A percentile compares a stretch with the other conserved stretches of the same genome.
Conservation (phyloP, 2,888 invertebrate species). For the Oxycera nigricornis region DNA sequence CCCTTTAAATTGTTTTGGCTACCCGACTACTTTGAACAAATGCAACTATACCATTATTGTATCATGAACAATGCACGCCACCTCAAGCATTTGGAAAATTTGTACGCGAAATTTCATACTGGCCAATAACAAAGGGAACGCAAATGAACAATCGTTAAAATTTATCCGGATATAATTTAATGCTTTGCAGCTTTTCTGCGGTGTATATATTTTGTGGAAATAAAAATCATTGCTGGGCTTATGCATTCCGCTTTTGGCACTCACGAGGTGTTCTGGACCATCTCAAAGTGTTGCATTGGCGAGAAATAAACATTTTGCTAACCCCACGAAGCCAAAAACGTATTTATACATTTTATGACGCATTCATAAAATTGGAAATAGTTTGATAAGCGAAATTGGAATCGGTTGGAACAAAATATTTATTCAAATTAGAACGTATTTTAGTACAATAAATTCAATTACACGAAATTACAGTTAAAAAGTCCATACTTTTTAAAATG, state of each 20-base stretch:
- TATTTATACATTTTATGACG: not conserved
- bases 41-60: too few species aligned
- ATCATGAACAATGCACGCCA: too few species aligned
- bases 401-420: too few species aligned
- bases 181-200: not conserved
- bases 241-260: not conserved
- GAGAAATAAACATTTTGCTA: not conserved
- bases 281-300: not conserved
- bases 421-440: too few species aligned
- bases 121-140: slow-evolving; percentile 8
- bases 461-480: too few species aligned
- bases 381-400: not conserved
- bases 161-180: slow-evolving; percentile 41
- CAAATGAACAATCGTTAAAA: slow-evolving; percentile 42
- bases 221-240: not conserved
- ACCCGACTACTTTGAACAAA: too few species aligned
- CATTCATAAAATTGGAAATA: not conserved
- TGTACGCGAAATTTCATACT: not conserved
- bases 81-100: not conserved
- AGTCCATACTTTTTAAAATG: too few species aligned
- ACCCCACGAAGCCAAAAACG: not conserved
- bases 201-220: not conserved
- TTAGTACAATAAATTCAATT: too few species aligned
- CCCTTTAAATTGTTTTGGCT: too few species aligned
- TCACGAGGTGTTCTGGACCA: not conserved